A percentile compares a stretch with the other conserved stretches of the same genome.
These are phyloP conservation scores for Neoniphon sammara DNA, from an alignment of 2,797 vertebrate genomes.

Conservation along the genomic window DNA sequence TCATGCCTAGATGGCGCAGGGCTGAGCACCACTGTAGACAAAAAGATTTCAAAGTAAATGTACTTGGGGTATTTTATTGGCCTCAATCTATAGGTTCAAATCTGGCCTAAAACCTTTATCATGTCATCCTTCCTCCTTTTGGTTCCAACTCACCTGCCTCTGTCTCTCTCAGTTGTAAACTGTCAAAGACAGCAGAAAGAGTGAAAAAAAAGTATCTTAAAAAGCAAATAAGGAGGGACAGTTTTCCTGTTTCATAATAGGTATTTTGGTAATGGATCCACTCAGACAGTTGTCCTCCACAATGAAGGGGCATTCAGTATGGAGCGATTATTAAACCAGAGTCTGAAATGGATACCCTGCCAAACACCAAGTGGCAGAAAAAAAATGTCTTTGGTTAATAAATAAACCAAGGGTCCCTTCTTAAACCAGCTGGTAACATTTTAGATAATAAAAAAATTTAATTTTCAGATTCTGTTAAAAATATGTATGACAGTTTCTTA, in stretches of 20 bases:
- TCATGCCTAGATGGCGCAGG: slow-evolving; percentile 9
- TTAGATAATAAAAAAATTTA: too few relatives aligned
- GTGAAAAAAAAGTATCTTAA: slow-evolving; percentile 31
- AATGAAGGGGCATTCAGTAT: too few relatives aligned
- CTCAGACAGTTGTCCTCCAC: neutral
- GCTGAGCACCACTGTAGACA: slow-evolving; percentile 21
- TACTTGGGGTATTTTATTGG: slow-evolving; percentile 30
- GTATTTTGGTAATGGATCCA: slow-evolving; percentile 7
- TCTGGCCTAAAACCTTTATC: slow-evolving; percentile 37
- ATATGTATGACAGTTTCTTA: neutral
- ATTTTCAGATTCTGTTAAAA: too few relatives aligned
- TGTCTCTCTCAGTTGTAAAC: slow-evolving; percentile 27
- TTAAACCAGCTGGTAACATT: too few relatives aligned
- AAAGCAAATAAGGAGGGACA: slow-evolving; percentile 21
- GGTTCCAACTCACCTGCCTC: slow-evolving; percentile 23
- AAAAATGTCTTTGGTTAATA: slow-evolving; percentile 27
- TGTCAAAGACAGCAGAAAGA: slow-evolving; percentile 32
- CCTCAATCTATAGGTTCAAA: slow-evolving; percentile 30
- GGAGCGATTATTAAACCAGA: neutral
- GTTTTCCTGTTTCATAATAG: neutral
- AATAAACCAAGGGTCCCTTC: slow-evolving; percentile 8
- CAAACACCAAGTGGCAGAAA: slow-evolving; percentile 14
- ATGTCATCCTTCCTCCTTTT: slow-evolving; percentile 44
- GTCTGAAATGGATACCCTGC: slow-evolving; percentile 27
- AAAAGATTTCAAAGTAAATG: neutral